These are phyloP conservation scores for Hyalella azteca DNA, from an alignment of 2,888 invertebrate genomes.

Conservation along the genomic window DNA sequence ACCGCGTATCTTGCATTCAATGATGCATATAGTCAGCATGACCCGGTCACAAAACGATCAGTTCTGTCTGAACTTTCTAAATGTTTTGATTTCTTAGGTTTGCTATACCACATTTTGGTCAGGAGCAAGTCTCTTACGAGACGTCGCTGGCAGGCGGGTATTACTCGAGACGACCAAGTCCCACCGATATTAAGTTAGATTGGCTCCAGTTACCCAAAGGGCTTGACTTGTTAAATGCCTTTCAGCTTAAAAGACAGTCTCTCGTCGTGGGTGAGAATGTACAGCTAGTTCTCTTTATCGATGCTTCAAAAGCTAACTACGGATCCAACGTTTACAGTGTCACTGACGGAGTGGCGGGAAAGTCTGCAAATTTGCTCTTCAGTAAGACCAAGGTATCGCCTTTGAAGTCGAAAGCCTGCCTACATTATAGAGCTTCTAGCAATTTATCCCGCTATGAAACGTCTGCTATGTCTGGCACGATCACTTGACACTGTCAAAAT, in stretches of 20 bases:
- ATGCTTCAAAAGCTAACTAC: background rate
- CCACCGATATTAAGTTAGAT: background rate
- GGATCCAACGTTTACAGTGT: background rate
- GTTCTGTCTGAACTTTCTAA: background rate
- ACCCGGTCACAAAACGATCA: background rate
- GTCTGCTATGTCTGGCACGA: background rate
- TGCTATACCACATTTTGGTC: background rate
- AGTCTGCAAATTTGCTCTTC: background rate
- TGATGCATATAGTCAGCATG: background rate
- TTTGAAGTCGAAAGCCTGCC: background rate
- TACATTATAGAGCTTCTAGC: background rate
- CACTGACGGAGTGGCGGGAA: background rate
- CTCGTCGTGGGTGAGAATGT: background rate
- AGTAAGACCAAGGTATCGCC: slow-evolving; percentile 7
- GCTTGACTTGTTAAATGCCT: background rate
- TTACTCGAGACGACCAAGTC: slow-evolving; percentile 15
- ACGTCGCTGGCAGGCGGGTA: background rate
- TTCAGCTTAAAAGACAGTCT: background rate
- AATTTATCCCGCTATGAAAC: background rate
- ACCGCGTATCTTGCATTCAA: background rate
- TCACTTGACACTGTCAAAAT: background rate
- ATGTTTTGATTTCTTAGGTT: background rate
- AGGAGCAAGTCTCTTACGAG: background rate
- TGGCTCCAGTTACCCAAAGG: background rate
- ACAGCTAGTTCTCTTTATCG: background rate